Base-by-base conservation (phyloP, 2,797 vertebrate species). In the Tapirus indicus region DNA sequence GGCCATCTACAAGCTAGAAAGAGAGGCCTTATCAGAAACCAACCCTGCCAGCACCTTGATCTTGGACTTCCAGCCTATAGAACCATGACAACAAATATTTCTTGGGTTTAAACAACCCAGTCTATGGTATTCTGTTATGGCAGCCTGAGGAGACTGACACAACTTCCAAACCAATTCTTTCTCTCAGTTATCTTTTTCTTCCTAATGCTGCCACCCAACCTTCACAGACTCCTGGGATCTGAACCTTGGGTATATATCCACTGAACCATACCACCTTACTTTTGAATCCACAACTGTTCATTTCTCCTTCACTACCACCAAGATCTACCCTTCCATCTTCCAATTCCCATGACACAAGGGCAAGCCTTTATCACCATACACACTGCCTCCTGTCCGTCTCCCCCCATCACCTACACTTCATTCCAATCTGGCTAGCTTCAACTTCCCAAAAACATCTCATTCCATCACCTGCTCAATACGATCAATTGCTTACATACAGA, bases 201-300 rank as follows among this genome's bases (percentile, higher is more conserved):
- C 74, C 54, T 18, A 79, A 29, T 16, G 14, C 56, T 88, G 35
- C 62, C 38, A 87, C 8, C 23, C 52, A 80, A 68, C 29, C 13
- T 92, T 92, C 32, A 11, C 20, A 87, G 35, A 84, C 14, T 87
- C 47, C 56, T 38, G 32, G 72, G 13, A 91, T 74, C 6, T 58
- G 6, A 90, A 90, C 47, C 9, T 17, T 71, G 38, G 49, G 20
- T 41, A 18, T 49, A 38, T 18, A 78, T 5, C 21, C 54, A 82
- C 32, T 80, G 12, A 88, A 72, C 44, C 32, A 66, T 9, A 52
- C 2, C 32, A 44, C 47, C 35, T 64, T 2, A 20, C n/a, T 72
- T 96, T 17, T 60, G 75, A 97, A 95, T 83, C 35, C 27, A 82
- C 35, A 86, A 82, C 21, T 44, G 21, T 54, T 88, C 10, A 52